phyloP scores from a whole-genome alignment of 2,888 invertebrate species.

The Criorhina ranunculi region DNA sequence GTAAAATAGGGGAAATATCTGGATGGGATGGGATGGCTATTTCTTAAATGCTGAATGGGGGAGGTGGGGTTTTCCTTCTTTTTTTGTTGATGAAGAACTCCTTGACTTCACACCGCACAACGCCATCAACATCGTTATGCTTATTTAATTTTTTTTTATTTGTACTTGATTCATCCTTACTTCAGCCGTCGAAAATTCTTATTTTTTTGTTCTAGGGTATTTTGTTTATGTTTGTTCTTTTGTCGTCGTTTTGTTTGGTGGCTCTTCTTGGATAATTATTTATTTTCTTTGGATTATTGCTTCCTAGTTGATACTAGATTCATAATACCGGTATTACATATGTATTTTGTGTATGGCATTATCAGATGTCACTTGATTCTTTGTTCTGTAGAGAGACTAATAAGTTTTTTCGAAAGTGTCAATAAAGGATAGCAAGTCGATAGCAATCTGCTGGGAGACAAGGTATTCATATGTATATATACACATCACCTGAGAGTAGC shows the following conservation, averaged over 20 bases:
- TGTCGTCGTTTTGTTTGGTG: too few relatives aligned
- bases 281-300: neutral
- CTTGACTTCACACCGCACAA: neutral
- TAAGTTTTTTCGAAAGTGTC: too few relatives aligned
- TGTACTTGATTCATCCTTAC: too few relatives aligned
- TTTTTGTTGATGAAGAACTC: neutral
- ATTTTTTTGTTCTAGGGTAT: too few relatives aligned
- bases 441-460: too few relatives aligned
- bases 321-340: slow-evolving; percentile 10
- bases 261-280: neutral
- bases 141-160: neutral
- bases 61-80: neutral
- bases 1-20: neutral
- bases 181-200: too few relatives aligned
- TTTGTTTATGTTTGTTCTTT: too few relatives aligned
- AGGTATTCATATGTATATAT: too few relatives aligned
- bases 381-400: slow-evolving; percentile 2
- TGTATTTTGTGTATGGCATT: neutral
- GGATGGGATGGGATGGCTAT: slow-evolving; percentile 9
- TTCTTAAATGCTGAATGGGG: slow-evolving; percentile 7
- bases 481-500: too few relatives aligned
- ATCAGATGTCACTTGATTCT: slow-evolving; percentile 8
- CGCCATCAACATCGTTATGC: neutral
- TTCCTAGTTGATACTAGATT: neutral
- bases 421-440: too few relatives aligned